Percentiles rank a stretch among this genome's conserved stretches.
Conservation (phyloP, 2,888 invertebrate species). For the Calliscelio sp. region DNA sequence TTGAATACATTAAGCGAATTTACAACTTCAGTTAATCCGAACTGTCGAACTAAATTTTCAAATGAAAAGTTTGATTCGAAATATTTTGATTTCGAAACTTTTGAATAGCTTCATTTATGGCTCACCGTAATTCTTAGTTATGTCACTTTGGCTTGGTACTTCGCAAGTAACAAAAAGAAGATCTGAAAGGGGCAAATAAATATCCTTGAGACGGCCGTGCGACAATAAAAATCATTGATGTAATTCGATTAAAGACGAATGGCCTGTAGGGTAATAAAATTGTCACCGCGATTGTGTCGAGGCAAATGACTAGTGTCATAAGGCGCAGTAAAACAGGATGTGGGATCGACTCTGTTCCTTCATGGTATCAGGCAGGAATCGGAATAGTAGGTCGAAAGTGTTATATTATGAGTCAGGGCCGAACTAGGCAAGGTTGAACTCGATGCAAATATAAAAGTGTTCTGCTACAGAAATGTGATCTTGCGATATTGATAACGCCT, state of each 20-base stretch:
- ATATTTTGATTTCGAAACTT: too few relatives aligned
- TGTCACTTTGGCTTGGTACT: too few relatives aligned
- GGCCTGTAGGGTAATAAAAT: slow-evolving; percentile 23
- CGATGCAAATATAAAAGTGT: slow-evolving; percentile 42
- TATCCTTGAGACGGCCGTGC: too few relatives aligned
- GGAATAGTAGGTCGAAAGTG: slow-evolving; percentile 65
- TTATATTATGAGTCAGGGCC: slow-evolving; percentile 69
- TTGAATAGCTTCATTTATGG: too few relatives aligned
- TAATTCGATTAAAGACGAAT: slow-evolving; percentile 16
- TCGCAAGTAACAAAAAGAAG: too few relatives aligned
- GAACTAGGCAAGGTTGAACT: slow-evolving; percentile 57
- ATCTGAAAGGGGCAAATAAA: too few relatives aligned
- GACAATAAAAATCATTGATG: neutral
- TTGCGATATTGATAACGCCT: slow-evolving; percentile 26
- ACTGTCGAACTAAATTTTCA: too few relatives aligned
- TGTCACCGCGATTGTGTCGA: slow-evolving; percentile 17
- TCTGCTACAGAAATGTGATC: slow-evolving; percentile 52
- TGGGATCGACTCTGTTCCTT: slow-evolving; percentile 15
- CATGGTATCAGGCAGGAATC: slow-evolving; percentile 51
- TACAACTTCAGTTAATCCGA: too few relatives aligned
- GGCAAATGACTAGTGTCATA: slow-evolving; percentile 12
- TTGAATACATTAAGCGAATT: too few relatives aligned
- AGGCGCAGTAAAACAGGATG: slow-evolving; percentile 45
- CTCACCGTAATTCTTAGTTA: too few relatives aligned
- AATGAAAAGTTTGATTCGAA: too few relatives aligned